Conservation (phyloP, 2,797 vertebrate species). For the Lacerta agilis region DNA sequence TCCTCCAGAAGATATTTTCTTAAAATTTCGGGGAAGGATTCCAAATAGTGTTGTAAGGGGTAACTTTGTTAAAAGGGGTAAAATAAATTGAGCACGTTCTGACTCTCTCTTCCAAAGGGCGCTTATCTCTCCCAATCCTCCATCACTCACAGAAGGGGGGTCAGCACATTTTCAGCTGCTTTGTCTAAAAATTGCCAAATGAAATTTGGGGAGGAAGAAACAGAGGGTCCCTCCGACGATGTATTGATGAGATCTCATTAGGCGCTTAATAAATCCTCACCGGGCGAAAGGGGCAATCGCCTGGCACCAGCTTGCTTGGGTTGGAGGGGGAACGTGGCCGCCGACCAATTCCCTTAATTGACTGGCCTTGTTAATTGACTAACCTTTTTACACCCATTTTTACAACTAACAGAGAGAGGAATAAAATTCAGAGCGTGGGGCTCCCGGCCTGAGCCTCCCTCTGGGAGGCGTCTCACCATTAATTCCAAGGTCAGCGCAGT, state of each 20-base stretch:
- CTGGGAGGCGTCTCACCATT: conserved; percentile 2
- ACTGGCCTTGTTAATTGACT: conserved; percentile 40
- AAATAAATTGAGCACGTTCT: no score
- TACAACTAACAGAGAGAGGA: conserved; percentile 28
- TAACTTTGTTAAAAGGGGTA: no score
- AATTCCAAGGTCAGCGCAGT: conserved; percentile 52
- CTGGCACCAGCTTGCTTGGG: background rate
- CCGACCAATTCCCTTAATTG: conserved; percentile 8
- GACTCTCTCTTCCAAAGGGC: background rate
- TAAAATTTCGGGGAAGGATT: no score
- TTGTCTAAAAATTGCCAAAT: background rate
- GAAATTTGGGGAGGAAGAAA: background rate
- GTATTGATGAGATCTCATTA: background rate
- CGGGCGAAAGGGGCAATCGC: background rate
- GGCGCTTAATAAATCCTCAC: background rate
- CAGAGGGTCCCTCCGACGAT: background rate
- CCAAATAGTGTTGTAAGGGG: no score
- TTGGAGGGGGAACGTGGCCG: rapidly evolving
- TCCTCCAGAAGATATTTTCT: no score
- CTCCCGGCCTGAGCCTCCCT: background rate
- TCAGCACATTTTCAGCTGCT: background rate
- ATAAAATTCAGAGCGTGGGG: background rate
- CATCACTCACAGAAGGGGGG: background rate
- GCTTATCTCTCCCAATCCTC: background rate
- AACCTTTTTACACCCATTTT: conserved; percentile 12